Percentiles rank a stretch among this genome's conserved stretches.
Evolutionary conservation across 2,113 vertebrate species (phyloP).

Genomic region (Candoia aspera): DNA sequence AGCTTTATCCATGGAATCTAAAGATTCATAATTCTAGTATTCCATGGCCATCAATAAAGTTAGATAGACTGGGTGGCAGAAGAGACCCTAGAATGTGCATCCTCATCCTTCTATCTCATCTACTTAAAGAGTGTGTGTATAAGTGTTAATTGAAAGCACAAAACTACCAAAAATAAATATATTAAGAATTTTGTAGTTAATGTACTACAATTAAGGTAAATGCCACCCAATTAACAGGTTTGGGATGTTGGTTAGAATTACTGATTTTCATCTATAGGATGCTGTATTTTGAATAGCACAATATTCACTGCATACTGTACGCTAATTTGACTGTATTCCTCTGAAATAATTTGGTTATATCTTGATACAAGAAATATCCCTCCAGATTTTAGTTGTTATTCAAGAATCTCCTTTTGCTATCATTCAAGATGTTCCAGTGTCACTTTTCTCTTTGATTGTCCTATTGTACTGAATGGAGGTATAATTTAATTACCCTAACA

Average conservation of each 20-base stretch:
- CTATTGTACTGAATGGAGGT: not conserved
- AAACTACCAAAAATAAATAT: too few relatives aligned
- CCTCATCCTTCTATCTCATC: too few relatives aligned
- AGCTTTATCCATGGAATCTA: too few relatives aligned
- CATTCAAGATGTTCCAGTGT: not conserved
- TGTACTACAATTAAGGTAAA: too few relatives aligned
- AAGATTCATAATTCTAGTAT: too few relatives aligned
- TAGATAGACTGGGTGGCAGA: too few relatives aligned
- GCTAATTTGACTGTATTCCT: not conserved
- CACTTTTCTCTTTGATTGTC: not conserved
- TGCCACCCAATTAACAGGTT: not conserved
- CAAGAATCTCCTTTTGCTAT: not conserved
- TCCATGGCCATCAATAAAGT: too few relatives aligned
- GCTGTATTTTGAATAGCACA: not conserved
- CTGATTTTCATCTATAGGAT: not conserved
- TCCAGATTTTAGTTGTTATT: slow-evolving; percentile 12
- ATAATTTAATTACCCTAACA: not conserved
- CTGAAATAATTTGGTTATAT: not conserved
- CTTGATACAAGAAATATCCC: slow-evolving; percentile 13
- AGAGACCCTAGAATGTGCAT: too few relatives aligned
- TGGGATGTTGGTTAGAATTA: not conserved
- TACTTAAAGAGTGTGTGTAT: too few relatives aligned
- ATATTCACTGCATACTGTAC: not conserved
- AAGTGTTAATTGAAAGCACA: too few relatives aligned
- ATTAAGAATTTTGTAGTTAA: too few relatives aligned